Percentiles rank a stretch among this genome's conserved stretches.
Conservation (phyloP, 2,888 invertebrate genomes). For the Drosophila dives region DNA sequence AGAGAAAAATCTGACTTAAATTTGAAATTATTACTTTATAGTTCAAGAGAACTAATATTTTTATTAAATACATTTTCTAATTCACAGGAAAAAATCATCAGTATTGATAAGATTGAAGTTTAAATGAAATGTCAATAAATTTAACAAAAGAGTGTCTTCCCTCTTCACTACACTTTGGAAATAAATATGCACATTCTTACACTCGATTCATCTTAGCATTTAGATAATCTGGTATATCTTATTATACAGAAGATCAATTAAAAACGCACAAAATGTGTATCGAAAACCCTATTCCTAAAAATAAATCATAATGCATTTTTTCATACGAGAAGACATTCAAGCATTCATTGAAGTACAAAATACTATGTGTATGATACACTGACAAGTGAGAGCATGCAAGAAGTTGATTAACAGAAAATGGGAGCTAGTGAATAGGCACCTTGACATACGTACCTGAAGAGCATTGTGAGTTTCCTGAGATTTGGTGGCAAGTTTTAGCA, state of each 20-base stretch:
- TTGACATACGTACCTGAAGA: conserved; percentile 87
- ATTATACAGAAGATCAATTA: neutral
- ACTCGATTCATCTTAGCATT: neutral
- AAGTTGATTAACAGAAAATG: conserved; percentile 2
- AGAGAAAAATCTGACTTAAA: neutral
- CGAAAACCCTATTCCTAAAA: neutral
- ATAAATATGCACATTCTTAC: conserved; percentile 1
- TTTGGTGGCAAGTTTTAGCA: conserved; percentile 90
- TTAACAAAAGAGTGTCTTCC: neutral
- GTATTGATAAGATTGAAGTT: neutral
- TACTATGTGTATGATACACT: conserved; percentile 1
- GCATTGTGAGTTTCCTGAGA: conserved; percentile 90
- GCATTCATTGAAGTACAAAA: conserved; percentile 7
- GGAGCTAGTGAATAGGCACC: conserved; percentile 12
- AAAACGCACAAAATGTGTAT: neutral
- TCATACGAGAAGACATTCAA: conserved; percentile 8
- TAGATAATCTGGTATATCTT: neutral
- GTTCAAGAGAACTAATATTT: neutral
- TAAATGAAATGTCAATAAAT: neutral
- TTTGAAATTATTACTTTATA: neutral
- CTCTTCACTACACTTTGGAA: neutral
- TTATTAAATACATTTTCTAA: neutral
- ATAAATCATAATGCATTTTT: neutral
- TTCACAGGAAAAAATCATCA: neutral
- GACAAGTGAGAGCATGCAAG: conserved; percentile 16